These are phyloP conservation scores for Callorhinus ursinus DNA, from an alignment of 2,113 vertebrate species.

Conservation along the genomic window DNA sequence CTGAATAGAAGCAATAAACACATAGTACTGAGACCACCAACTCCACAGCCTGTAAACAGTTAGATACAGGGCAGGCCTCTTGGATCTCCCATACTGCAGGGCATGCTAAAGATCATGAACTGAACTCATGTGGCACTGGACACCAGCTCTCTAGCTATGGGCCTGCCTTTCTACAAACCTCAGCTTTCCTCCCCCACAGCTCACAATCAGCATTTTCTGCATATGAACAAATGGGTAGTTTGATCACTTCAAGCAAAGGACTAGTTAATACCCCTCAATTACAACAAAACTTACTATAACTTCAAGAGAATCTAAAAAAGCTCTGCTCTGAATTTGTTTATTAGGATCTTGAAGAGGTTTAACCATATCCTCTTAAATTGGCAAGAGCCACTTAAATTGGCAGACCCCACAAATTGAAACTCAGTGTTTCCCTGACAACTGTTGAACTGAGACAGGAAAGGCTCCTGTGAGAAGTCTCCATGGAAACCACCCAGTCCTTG, in stretches of 20 bases:
- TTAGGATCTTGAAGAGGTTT: slow-evolving; percentile 38
- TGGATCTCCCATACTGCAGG: background rate
- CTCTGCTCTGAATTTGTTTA: slow-evolving; percentile 46
- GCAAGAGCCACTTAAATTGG: slow-evolving; percentile 46
- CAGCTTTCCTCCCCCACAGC: background rate
- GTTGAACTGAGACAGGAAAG: slow-evolving; percentile 56
- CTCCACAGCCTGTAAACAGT: background rate
- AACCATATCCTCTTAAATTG: slow-evolving; percentile 45
- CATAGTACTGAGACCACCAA: background rate
- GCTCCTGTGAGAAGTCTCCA: slow-evolving; percentile 55
- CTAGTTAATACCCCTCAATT: slow-evolving; percentile 30
- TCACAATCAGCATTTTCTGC: slow-evolving; percentile 39
- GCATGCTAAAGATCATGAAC: background rate
- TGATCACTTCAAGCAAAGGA: slow-evolving; percentile 44
- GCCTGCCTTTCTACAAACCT: background rate
- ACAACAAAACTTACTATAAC: slow-evolving; percentile 52
- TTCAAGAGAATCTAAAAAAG: slow-evolving; percentile 21
- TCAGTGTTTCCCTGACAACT: slow-evolving; percentile 74
- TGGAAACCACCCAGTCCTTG: slow-evolving; percentile 59
- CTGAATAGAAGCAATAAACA: slow-evolving; percentile 17
- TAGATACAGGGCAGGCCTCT: background rate
- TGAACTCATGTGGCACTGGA: background rate
- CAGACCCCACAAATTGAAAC: slow-evolving; percentile 65
- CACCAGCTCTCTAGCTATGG: slow-evolving; percentile 1
- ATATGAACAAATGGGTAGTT: slow-evolving; percentile 13